Evolutionary conservation across 2,797 vertebrate species (phyloP).

Genomic region (Poeciliopsis paucimaculata): DNA sequence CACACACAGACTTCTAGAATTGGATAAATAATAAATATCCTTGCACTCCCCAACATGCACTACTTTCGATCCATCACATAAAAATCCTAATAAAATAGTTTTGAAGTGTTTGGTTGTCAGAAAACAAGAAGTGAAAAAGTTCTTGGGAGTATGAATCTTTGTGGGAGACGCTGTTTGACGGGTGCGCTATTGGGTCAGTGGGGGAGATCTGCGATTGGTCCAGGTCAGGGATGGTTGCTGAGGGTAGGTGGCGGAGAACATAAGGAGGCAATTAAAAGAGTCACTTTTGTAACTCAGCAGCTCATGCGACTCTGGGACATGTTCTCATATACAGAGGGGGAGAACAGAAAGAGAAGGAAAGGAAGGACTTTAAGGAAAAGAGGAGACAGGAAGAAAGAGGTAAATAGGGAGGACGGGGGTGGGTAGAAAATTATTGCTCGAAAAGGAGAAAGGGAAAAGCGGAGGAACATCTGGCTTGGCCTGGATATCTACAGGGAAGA

Average conservation of each 20-base stretch:
- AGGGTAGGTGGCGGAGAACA: conserved; percentile 48
- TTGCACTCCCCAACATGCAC: neutral
- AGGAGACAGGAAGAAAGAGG: conserved; percentile 30
- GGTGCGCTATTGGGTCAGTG: neutral
- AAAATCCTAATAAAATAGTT: neutral
- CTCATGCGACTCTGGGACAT: conserved; percentile 50
- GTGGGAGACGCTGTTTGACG: neutral
- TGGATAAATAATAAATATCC: neutral
- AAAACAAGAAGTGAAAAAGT: neutral
- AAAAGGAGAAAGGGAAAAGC: conserved; percentile 39
- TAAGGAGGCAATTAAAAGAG: conserved; percentile 68
- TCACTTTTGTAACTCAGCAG: conserved; percentile 59
- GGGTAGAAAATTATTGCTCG: conserved; percentile 20
- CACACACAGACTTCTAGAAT: neutral
- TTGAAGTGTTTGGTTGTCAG: neutral
- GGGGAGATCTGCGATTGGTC: conserved; percentile 50
- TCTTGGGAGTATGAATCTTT: neutral
- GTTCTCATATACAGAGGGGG: conserved; percentile 15
- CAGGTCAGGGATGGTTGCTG: conserved; percentile 59
- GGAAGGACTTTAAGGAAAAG: conserved; percentile 11
- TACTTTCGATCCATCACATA: neutral
- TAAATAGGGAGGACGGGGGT: conserved; percentile 1
- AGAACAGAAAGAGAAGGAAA: conserved; percentile 13
- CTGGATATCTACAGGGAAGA: conserved; percentile 63
- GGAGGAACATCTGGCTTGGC: conserved; percentile 75